Evolutionary conservation across 2,113 vertebrate species (phyloP), one percentile per base, ranked within the genome.

Genomic region (Nannospalax galili): DNA sequence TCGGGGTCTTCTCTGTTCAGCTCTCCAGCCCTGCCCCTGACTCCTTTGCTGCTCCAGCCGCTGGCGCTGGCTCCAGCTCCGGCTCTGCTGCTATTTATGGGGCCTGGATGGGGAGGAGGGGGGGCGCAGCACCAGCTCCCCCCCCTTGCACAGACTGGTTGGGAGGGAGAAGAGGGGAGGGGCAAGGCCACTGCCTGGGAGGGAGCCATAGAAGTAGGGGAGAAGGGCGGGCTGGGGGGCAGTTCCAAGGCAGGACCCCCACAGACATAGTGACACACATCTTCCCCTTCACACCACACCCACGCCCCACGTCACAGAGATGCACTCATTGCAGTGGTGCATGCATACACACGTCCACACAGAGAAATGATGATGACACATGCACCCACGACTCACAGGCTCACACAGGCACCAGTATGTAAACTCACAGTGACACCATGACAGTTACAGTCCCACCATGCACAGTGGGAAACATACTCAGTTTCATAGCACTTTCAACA

Each of bases 1-100:
- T n/a, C 9, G 74, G 86, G 91, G 92, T 73, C 86, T 96, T 74
- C 42, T 86, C 56, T 94, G 94, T 96, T 75, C 80, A 7, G 82
- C 70, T 92, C 91, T 95, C 89, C 65, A 14, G 91, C 77, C 90
- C 94, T 88, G 96, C 93, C 95, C 94, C 81, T 91, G 84, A 90
- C 92, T 97, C 84, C 97, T 52, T 96, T 84, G 95, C 97, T 93
- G 94, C 95, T 97, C 95, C 96, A 95, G 97, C 96, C 91, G 90
- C 96, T 97, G 95, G 97, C 96, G 87, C 97, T 67, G 22, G 92
- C 91, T 85, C 96, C 48, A 10, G 75, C 96, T 93, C 96, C 35
- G 30, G 88, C 96, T 97, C 97, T 95, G 97, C 96, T 97, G 97
- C 97, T 98, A 98, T 97, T 98, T 98, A 98, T 98, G 96, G 98